Evolutionary conservation across 2,797 vertebrate species (phyloP).

Genomic region (Eulemur rubriventer): DNA sequence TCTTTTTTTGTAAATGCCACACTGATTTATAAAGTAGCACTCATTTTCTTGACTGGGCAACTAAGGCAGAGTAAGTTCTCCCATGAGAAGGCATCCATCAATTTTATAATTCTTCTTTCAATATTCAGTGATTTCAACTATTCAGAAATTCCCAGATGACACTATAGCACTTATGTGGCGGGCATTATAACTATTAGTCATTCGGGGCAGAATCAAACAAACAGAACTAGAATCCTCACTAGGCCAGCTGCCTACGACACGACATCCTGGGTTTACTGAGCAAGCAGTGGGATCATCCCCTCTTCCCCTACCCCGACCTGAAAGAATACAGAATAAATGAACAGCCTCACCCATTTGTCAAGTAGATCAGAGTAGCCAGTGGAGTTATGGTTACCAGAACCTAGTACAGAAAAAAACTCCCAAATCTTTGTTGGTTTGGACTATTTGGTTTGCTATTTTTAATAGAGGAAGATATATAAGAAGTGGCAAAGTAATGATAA

Average conservation of each 20-base stretch:
- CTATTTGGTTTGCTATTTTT: neutral
- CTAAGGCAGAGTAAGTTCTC: neutral
- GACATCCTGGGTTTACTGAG: neutral
- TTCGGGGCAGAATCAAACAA: neutral
- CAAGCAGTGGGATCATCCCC: neutral
- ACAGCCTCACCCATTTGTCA: neutral
- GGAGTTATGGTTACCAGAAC: neutral
- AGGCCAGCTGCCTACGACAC: neutral
- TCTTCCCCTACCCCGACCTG: neutral
- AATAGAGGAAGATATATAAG: neutral
- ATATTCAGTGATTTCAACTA: neutral
- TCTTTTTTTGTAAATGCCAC: neutral
- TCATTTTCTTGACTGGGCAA: constrained; percentile 22
- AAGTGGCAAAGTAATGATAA: neutral
- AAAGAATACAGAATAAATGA: neutral
- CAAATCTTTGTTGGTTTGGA: neutral
- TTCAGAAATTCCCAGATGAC: neutral
- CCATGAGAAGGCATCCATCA: neutral
- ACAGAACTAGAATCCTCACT: neutral
- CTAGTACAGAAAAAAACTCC: neutral
- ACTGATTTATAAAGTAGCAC: neutral
- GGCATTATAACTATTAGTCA: neutral
- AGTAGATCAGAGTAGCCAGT: neutral
- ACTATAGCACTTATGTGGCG: neutral
- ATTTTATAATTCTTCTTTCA: neutral